Evolutionary conservation across 2,888 invertebrate species (phyloP).

Genomic region (Plebejus anna): DNA sequence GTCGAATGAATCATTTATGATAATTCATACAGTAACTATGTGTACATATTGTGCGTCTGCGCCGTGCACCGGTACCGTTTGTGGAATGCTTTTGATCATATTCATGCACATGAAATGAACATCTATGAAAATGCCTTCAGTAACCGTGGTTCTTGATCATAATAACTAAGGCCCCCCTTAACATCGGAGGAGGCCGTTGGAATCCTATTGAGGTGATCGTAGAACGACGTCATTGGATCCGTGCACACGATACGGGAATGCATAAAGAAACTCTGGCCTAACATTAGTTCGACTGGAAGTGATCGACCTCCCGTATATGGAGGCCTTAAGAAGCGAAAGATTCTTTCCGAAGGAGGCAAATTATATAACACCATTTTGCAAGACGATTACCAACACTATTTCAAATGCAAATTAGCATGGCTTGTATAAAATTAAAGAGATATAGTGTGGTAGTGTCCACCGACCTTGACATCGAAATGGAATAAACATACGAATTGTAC

Average conservation of each 20-base stretch:
- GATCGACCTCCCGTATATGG: neutral
- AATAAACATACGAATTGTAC: neutral
- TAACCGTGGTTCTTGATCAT: neutral
- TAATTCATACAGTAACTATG: constrained; percentile 1
- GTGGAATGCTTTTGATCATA: neutral
- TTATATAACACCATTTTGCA: neutral
- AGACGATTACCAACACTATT: neutral
- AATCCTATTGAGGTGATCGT: too few relatives aligned
- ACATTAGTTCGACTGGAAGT: neutral
- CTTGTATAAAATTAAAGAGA: neutral
- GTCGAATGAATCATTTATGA: constrained; percentile 8
- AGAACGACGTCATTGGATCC: too few relatives aligned
- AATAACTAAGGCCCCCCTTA: too few relatives aligned
- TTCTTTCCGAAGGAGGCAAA: neutral
- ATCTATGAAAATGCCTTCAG: neutral
- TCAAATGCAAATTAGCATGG: neutral
- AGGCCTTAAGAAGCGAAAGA: neutral
- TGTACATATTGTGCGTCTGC: neutral
- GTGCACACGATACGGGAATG: too few relatives aligned
- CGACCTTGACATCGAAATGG: neutral
- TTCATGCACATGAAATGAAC: neutral
- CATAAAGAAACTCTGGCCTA: neutral
- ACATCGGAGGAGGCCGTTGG: too few relatives aligned
- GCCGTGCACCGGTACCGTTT: neutral
- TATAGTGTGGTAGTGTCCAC: neutral